Base-by-base conservation (phyloP, 2,888 invertebrate genomes). In the Platycheirus rosarum region DNA sequence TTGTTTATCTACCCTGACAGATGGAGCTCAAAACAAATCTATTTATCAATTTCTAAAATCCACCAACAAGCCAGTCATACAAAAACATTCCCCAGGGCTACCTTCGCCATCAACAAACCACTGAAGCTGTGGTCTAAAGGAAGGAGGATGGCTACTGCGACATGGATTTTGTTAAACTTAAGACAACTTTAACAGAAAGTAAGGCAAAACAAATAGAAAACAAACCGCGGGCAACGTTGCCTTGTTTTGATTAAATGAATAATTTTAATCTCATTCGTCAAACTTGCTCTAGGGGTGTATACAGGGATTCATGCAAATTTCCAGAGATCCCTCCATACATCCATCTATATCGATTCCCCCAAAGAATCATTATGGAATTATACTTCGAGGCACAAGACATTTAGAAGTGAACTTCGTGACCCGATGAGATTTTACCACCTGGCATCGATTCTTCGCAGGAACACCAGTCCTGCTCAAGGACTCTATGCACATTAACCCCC, bases 221-320 rank as follows among this genome's bases (percentile, higher is more conserved):
- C n/a, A 40, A n/a, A 40, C 37, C 23, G 0, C 46, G n/a, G 4
- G 9, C 1, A 4, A 2, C 8, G 9, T 42, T 44, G 44, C 20
- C 55, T 32, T 37, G 6, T 73, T 63, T 63, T 63, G 63, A 73
- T 73, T 37, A 29, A 53, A 55, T 63, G 63, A 55, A 55, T 73
- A 63, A 53, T 73, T 73, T 73, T 37, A 46, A 73, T 63, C 53
- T 73, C 42, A 44, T 44, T 44, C 44, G 14, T 11, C 23, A 44
- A 42, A 62, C 35, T 62, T 35, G 23, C 51, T 35, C 4, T 4
- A n/a, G 9, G 32, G 42, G n/a, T 46, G 32, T 16, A 20, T 26
- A 49, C 13, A 11, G n/a, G 40, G 8, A 48, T 16, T 42, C 53
- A 29, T 23, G 35, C 16, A 35, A 44, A 48, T 20, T 55, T 13